These are phyloP conservation scores for Micromys minutus DNA, from an alignment of 2,113 vertebrate species.

Conservation along the genomic window DNA sequence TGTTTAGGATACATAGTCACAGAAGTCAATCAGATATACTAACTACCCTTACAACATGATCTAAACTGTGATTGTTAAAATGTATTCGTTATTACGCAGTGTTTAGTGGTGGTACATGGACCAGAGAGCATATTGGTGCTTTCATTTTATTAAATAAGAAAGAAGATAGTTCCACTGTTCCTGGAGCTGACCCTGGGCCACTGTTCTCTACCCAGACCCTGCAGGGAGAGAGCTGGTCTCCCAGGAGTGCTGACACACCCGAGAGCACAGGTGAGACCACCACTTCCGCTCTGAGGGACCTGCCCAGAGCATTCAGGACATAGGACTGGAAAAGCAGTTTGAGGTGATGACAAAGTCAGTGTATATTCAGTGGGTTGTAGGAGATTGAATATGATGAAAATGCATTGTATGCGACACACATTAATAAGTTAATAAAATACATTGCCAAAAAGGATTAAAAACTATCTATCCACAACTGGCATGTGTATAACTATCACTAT, in stretches of 20 bases:
- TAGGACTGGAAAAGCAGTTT: no score
- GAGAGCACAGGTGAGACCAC: no score
- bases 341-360: not conserved
- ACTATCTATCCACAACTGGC: not conserved
- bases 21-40: not conserved
- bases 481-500: not conserved
- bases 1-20: not conserved
- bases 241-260: no score
- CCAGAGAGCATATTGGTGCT: not conserved
- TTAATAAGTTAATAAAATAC: not conserved
- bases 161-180: no score
- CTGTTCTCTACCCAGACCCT: no score
- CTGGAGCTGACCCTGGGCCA: no score
- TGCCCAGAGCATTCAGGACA: no score
- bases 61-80: not conserved
- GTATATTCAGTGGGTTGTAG: not conserved
- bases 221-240: no score
- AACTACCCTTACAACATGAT: not conserved
- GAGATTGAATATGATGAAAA: not conserved
- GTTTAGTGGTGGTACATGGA: not conserved
- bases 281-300: no score
- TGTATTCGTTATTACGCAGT: not conserved
- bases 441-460: not conserved
- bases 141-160: not conserved
- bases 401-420: not conserved